Evolutionary conservation across 2,888 invertebrate species (phyloP), one percentile per base, ranked within the genome.

Genomic region (Serrognathus titanus): DNA sequence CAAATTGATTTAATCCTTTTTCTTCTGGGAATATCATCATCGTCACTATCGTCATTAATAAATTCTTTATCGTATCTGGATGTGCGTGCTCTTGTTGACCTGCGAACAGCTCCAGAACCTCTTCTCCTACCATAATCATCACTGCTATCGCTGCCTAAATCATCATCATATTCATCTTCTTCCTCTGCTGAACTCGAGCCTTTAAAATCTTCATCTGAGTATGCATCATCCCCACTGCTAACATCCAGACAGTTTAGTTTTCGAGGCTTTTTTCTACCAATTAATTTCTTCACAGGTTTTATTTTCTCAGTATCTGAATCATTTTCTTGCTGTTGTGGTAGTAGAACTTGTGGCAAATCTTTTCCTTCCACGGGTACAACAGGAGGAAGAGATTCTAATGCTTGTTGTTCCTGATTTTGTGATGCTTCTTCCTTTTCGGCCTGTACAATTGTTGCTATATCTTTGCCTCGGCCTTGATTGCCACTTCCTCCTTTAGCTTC

Each of bases 151-250:
- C 81, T 81, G 1, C 82, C 82, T 37, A 77, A 78, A 50, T 80
- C 80, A 8, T 81, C 82, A 31, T 80, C 80, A 24, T 86, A 85
- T 47, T 86, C 85, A 10, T 80, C 80, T 24, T 80, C 80, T 2
- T 81, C 81, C 1, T 80, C 82, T 11, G 61, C 61, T 2, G 60
- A 61, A 53, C 88, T 88, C 0, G 89, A 86, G 41, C 92, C 92
- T 72, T 92, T 91, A 71, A 95, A 96, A 76, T 96, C 96, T 75
- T 95, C 95, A 70, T 95, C 95, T 0, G 90, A 91, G 55, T 84
- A 86, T 36, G 86, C 86, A 74, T 92, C 90, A 63, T 92, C 90
- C 24, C 71, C 76, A 59, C 76, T 76, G 58, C 73, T 73, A 7
- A 72, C 66, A 67, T 93, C 91, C 51, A 94, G 78, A 48, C 88